Base-by-base conservation (phyloP, 2,888 invertebrate species). In the Tipula helvola region DNA sequence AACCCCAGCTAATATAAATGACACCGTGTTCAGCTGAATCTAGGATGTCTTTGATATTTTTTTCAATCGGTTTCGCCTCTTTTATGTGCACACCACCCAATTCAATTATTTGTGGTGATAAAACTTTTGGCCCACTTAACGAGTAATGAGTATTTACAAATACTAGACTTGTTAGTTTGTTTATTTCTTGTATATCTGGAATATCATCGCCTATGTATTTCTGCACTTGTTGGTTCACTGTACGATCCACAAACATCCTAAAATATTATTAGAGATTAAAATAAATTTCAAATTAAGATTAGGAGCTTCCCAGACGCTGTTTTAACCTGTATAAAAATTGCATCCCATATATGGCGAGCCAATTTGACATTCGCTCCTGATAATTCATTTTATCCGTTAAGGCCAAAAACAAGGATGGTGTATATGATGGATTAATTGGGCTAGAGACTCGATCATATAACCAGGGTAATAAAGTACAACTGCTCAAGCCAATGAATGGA, bases 1-100 rank as follows among this genome's bases (percentile, higher is more conserved):
- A 95, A 1, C 96, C 96, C 91, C 95, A 93, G 89, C 94, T 95
- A 89, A 96, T 95, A 89, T 93, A 94, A 86, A 96, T 92, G 3
- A 95, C 94, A 0, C 94, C 95, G 83, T 94, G 91, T 39, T 92
- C 90, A 0, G 95, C 93, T 86, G 92, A 93, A 89, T 94, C 94
- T 86, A 95, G 91, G 89, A 94, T 94, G 85, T 92, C 91, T 89
- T 93, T 18, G 3, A 71, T 18, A 71, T 12, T 71, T 5, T 71
- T n/a, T 3, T 71, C 71, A 10, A 71, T 28, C 71, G 85, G 41
- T 85, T 85, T 85, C 2, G 86, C 13, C 2, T 86, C 87, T 83
- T 86, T 87, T 16, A 90, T 88, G 87, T 92, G 92, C 86, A 92
- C 89, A 4, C 93, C 93, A 13, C 92, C 92, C 86, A 93, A 89